Evolutionary conservation across 2,888 invertebrate genomes (phyloP).

Genomic region (Apotomis betuletana): DNA sequence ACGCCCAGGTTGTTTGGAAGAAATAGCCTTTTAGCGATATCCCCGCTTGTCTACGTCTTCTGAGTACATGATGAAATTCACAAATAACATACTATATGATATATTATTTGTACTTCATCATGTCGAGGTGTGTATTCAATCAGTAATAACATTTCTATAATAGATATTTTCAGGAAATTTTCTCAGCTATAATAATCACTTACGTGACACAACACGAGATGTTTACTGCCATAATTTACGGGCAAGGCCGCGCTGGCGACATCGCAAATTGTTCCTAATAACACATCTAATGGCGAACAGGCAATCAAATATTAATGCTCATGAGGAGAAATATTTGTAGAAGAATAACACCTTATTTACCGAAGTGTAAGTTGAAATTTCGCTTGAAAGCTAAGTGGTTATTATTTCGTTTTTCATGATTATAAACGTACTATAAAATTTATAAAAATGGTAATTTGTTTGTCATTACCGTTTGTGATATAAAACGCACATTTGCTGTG

Average conservation of each 20-base stretch:
- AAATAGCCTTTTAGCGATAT: too few relatives aligned
- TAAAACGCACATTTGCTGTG: too few relatives aligned
- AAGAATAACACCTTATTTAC: not conserved
- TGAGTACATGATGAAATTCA: too few relatives aligned
- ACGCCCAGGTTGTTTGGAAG: too few relatives aligned
- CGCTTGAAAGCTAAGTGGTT: not conserved
- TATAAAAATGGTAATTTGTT: not conserved
- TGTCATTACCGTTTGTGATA: not conserved
- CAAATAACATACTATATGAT: too few relatives aligned
- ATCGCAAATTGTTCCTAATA: constrained; percentile 33
- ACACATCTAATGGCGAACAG: constrained; percentile 10
- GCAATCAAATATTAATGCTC: not conserved
- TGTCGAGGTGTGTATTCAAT: too few relatives aligned
- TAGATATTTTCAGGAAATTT: constrained; percentile 2
- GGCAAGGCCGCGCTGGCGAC: constrained; percentile 25
- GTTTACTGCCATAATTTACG: constrained; percentile 9
- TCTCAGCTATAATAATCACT: not conserved
- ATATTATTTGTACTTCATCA: too few relatives aligned
- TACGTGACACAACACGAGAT: not conserved
- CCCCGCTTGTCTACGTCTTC: too few relatives aligned
- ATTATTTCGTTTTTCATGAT: not conserved
- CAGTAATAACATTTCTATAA: not conserved
- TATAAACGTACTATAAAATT: too few relatives aligned
- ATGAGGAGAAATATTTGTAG: not conserved
- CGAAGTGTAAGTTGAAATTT: not conserved